Conservation (phyloP, 2,113 vertebrate genomes). For the Nesospiza acunhae region DNA sequence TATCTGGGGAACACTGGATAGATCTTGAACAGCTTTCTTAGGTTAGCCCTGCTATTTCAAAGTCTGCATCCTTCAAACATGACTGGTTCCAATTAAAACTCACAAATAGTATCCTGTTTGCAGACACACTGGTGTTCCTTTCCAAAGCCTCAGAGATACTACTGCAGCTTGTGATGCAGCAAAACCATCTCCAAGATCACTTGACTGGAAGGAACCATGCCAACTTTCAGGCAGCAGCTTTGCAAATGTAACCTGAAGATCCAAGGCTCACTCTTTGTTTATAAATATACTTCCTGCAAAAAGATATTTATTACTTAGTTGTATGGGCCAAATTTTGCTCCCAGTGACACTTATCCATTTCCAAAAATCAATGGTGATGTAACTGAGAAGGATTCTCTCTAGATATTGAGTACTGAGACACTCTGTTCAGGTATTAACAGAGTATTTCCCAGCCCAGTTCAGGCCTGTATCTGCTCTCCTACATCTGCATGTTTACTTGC, state of each 20-base stretch:
- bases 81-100: conserved; percentile 68
- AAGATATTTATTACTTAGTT: conserved; percentile 47
- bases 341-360: not conserved
- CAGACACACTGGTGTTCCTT: conserved; percentile 69
- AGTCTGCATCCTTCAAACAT: conserved; percentile 47
- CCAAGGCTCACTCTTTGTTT: conserved; percentile 29
- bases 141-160: conserved; percentile 73
- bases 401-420: conserved; percentile 7
- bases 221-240: conserved; percentile 59
- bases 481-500: not conserved
- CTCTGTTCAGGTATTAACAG: conserved; percentile 5
- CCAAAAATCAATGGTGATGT: conserved; percentile 27
- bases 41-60: conserved; percentile 47
- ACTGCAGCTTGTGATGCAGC: conserved; percentile 66
- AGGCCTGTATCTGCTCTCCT: not conserved
- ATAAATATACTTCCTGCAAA: conserved; percentile 60
- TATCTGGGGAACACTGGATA: conserved; percentile 18
- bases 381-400: conserved; percentile 14
- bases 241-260: conserved; percentile 62
- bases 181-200: conserved; percentile 62
- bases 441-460: not conserved
- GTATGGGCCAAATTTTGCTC: conserved; percentile 33
- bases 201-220: conserved; percentile 44
- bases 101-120: conserved; percentile 68
- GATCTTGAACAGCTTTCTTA: conserved; percentile 22